A percentile compares a stretch with the other conserved stretches of the same genome.
phyloP scores from a whole-genome alignment of 2,797 vertebrate genomes.

The Eremophila alpestris region DNA sequence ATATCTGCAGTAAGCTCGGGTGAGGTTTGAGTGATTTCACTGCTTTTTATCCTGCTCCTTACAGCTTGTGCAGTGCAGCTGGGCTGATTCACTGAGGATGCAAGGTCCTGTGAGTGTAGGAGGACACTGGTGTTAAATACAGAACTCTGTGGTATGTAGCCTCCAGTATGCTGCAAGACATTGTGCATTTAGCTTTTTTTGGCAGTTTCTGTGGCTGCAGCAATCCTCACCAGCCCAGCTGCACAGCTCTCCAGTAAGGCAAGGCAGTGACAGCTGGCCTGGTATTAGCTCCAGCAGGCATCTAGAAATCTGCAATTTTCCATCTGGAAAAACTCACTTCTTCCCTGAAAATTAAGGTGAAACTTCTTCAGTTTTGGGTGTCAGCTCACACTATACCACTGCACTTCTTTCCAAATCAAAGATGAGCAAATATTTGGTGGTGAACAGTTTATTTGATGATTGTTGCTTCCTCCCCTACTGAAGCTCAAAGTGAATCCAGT shows the following conservation, averaged over 20 bases:
- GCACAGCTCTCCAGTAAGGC: not conserved
- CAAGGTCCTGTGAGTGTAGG: not conserved
- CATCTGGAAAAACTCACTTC: not conserved
- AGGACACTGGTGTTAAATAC: not conserved
- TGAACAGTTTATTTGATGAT: not conserved
- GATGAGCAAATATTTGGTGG: not conserved
- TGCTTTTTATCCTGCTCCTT: not conserved
- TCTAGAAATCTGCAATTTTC: not conserved
- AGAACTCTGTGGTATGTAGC: fast-evolving
- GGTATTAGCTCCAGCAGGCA: not conserved
- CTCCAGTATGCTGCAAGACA: not conserved
- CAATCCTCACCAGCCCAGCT: not conserved
- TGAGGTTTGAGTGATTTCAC: not conserved
- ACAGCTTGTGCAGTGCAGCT: not conserved
- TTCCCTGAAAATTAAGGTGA: not conserved
- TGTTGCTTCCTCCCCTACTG: not conserved
- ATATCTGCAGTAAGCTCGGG: fast-evolving
- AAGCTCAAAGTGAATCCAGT: not conserved
- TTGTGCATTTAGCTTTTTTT: not conserved
- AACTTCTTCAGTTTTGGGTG: not conserved
- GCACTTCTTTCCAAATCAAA: not conserved
- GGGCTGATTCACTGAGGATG: not conserved
- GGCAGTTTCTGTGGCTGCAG: not conserved
- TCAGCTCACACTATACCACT: not conserved
- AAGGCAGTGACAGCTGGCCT: not conserved